Percentiles rank a stretch among this genome's conserved stretches.
Conservation (phyloP, 2,797 vertebrate genomes). For the Artibeus jamaicensis region DNA sequence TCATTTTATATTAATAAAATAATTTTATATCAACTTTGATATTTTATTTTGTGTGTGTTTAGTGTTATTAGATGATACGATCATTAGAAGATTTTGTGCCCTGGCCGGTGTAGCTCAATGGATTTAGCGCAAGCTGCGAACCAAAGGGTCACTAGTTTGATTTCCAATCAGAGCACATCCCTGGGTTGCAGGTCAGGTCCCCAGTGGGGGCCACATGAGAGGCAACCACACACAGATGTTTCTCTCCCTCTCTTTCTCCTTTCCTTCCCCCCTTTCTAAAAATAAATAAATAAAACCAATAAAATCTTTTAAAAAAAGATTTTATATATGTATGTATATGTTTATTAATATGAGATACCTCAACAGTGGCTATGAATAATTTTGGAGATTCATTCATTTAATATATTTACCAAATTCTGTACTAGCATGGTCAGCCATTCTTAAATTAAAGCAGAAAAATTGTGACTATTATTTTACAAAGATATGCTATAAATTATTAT, state of each 20-base stretch:
- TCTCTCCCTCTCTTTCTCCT: no score
- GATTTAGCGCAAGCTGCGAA: no score
- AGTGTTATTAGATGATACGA: background rate
- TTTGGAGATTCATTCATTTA: background rate
- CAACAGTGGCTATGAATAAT: background rate
- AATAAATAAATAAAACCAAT: no score
- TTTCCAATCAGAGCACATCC: no score
- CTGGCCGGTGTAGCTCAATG: no score
- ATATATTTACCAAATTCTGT: background rate
- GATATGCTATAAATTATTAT: background rate
- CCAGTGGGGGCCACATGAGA: no score
- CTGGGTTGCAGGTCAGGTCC: no score
- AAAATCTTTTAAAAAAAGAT: background rate
- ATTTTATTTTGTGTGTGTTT: background rate
- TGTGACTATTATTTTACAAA: background rate
- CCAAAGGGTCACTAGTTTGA: no score
- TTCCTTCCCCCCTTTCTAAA: no score
- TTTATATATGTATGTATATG: background rate
- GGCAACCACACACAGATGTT: no score
- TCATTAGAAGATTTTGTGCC: background rate
- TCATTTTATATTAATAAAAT: background rate
- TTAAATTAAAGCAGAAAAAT: constrained; percentile 28
- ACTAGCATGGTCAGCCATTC: background rate
- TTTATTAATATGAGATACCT: background rate
- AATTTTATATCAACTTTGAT: background rate